Base-by-base conservation (phyloP, 2,888 invertebrate genomes). In the Tanytarsus gracilentus region DNA sequence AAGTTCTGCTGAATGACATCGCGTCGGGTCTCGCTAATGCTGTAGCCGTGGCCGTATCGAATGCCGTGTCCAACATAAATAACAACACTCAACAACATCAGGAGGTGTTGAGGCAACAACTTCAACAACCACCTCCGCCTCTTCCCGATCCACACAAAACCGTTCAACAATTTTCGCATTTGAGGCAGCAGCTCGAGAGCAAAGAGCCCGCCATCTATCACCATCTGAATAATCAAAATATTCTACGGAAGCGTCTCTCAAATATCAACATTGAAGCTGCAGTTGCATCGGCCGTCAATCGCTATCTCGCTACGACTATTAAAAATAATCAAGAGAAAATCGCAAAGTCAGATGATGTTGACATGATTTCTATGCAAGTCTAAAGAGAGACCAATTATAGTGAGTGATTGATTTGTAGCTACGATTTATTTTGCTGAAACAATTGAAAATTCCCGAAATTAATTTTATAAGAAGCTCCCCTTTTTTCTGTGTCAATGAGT, bases 191-290 rank as follows among this genome's bases (percentile, higher is more conserved):
- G 25, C 55, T 55, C 5, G 55, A 55, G 25, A 55, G 39, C n/a
- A 23, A 55, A 36, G 33, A 52, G 52, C 52, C 52, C 5, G 16
- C 39, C 40, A 14, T 39, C 11, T n/a, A n/a, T n/a, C n/a, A n/a
- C n/a, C n/a, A n/a, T n/a, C n/a, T n/a, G n/a, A n/a, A n/a, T n/a
- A n/a, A n/a, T n/a, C n/a, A n/a, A n/a, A n/a, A n/a, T n/a, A 52
- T 52, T 30, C 33, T 52, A 14, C 16, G 55, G 9, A 39, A 56
- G 14, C 58, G 58, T 11, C 16, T 58, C 7, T 39, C 30, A 21
- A 58, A 49, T 23, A 48, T 48, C 11, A 58, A 58, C 30, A 58
- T 60, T 39, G 50, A 50, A 21, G 60, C 60, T 4, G 60, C 60
- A 11, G 50, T 50, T 4, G 39, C 60, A 18, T n/a, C 60, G 11